phyloP scores from a whole-genome alignment of 30 jellyfish, hydroid and myxozoan genomes.

The Pseudorhiza aurosa region DNA sequence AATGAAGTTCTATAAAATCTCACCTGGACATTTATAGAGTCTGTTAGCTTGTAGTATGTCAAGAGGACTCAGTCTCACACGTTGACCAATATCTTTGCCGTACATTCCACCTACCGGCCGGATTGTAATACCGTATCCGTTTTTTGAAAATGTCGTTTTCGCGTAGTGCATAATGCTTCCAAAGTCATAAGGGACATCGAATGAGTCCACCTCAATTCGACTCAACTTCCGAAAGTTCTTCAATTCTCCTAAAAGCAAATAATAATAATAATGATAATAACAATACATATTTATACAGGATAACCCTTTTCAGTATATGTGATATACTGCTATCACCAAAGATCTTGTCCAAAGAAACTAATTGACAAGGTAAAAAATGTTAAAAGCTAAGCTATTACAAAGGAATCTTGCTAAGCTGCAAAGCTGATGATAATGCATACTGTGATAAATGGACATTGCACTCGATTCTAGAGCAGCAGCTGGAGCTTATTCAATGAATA shows the following conservation, averaged over 20 bases:
- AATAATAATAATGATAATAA: too few species aligned
- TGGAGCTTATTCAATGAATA: too few species aligned
- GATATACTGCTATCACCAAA: too few species aligned
- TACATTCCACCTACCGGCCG: constrained; percentile 39
- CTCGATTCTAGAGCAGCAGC: too few species aligned
- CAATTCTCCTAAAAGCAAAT: constrained; percentile 42
- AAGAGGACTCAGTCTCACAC: constrained; percentile 48
- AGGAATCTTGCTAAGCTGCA: background rate
- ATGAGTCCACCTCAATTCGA: constrained; percentile 44
- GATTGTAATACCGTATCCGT: constrained; percentile 59
- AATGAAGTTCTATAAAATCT: too few species aligned
- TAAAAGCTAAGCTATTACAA: too few species aligned
- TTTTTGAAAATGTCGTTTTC: constrained; percentile 56
- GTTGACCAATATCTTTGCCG: constrained; percentile 55
- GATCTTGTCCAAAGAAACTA: too few species aligned
- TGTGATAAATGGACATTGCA: background rate
- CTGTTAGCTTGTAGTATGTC: constrained; percentile 68
- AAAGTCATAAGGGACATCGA: constrained; percentile 59
- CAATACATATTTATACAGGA: too few species aligned
- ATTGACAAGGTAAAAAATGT: too few species aligned
- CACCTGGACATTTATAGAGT: constrained; percentile 58
- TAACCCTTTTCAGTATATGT: too few species aligned
- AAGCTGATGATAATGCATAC: background rate
- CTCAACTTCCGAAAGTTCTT: constrained; percentile 68
- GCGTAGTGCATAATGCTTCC: constrained; percentile 77